Conservation (phyloP, 2,797 vertebrate genomes). For the Esox lucius region DNA sequence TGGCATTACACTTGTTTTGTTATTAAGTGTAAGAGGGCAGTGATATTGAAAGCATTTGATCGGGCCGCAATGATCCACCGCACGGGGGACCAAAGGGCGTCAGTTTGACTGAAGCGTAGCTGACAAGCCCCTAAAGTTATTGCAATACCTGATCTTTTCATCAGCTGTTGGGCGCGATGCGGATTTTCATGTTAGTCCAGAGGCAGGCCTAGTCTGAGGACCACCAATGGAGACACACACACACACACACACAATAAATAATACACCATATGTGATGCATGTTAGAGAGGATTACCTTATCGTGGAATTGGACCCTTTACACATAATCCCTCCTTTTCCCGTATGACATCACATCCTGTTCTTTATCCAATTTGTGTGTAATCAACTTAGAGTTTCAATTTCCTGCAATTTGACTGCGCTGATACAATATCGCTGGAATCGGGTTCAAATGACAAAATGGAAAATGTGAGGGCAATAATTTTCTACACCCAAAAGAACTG, state of each 20-base stretch:
- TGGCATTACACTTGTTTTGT: too few relatives aligned
- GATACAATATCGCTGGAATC: neutral
- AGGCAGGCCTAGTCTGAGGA: neutral
- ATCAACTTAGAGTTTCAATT: neutral
- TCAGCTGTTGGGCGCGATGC: neutral
- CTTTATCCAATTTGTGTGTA: neutral
- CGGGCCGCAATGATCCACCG: neutral
- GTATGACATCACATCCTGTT: slow-evolving; percentile 10
- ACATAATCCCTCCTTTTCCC: slow-evolving; percentile 2
- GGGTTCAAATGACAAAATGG: neutral
- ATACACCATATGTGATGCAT: neutral
- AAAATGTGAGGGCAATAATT: neutral
- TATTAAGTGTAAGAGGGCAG: neutral
- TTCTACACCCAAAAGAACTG: neutral
- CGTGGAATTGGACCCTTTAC: neutral
- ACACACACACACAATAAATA: neutral
- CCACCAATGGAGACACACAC: neutral
- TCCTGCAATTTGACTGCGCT: neutral
- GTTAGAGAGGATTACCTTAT: neutral
- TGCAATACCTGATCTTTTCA: neutral
- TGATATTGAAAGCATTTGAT: neutral
- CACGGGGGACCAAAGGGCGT: neutral
- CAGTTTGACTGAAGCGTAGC: neutral
- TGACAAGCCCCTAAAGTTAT: neutral
- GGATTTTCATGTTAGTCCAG: neutral